Evolutionary conservation across 2,113 vertebrate genomes (phyloP).

Genomic region (Lophura nycthemera): DNA sequence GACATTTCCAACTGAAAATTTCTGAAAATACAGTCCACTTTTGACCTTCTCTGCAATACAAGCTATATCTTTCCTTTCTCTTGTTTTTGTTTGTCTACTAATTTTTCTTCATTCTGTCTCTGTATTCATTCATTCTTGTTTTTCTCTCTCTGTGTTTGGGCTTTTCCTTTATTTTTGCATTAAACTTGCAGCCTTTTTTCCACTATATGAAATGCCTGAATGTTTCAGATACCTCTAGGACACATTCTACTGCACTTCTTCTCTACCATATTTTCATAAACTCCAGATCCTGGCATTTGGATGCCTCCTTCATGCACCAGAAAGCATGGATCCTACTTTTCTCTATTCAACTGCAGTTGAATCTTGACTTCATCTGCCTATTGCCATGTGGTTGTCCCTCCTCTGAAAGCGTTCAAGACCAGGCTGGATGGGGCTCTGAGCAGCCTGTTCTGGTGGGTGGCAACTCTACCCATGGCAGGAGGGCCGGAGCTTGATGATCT

Average conservation of each 20-base stretch:
- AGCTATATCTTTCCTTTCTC: neutral
- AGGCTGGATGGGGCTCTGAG: no score
- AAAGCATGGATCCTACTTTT: rapidly evolving
- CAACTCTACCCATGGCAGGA: no score
- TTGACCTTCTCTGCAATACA: neutral
- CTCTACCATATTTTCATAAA: neutral
- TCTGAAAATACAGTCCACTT: neutral
- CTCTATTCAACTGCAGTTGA: rapidly evolving
- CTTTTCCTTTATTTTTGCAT: neutral
- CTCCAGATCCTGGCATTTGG: neutral
- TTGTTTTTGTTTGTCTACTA: neutral
- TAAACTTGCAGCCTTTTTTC: neutral
- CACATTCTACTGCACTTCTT: neutral
- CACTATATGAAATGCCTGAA: neutral
- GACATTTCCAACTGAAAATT: neutral
- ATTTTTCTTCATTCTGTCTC: neutral
- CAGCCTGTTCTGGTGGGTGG: no score
- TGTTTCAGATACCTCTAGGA: neutral
- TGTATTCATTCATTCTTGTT: neutral
- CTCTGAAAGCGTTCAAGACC: no score
- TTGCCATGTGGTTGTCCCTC: neutral
- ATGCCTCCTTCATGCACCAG: neutral
- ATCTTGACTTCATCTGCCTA: neutral
- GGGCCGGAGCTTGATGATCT: no score
- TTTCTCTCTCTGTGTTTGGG: neutral